These are phyloP conservation scores for Galaxea fascicularis DNA, from an alignment of 92 coral and sea anemone species.

Conservation along the genomic window DNA sequence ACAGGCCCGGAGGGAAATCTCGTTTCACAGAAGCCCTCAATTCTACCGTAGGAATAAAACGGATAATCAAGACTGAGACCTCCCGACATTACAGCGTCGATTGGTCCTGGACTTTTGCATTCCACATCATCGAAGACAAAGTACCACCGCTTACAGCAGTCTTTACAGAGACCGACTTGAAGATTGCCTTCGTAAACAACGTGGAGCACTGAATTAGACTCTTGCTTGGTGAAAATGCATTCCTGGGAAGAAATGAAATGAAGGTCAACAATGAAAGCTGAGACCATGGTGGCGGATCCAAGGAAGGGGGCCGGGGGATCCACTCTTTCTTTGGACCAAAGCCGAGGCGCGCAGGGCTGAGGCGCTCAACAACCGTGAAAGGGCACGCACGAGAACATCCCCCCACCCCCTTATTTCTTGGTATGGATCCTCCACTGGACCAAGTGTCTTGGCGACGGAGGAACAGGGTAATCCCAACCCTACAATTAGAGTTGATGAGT, in stretches of 20 bases:
- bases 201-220: slow-evolving; percentile 54
- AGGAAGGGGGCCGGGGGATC: too few relatives aligned
- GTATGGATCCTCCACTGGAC: too few relatives aligned
- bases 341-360: too few relatives aligned
- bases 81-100: slow-evolving; percentile 85
- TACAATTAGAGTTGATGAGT: too few relatives aligned
- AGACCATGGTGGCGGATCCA: too few relatives aligned
- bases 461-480: too few relatives aligned
- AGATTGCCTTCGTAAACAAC: slow-evolving; percentile 75
- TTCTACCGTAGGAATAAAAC: slow-evolving; percentile 72
- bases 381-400: too few relatives aligned
- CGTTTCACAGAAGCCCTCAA: slow-evolving; percentile 77
- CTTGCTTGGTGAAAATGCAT: slow-evolving; percentile 57
- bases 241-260: slow-evolving; percentile 37
- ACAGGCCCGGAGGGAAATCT: slow-evolving; percentile 61
- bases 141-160: slow-evolving; percentile 78
- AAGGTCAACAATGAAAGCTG: neutral
- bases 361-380: too few relatives aligned
- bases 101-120: slow-evolving; percentile 56
- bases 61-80: slow-evolving; percentile 77
- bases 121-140: slow-evolving; percentile 67
- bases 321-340: too few relatives aligned
- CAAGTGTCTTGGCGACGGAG: too few relatives aligned
- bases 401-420: too few relatives aligned
- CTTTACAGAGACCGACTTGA: slow-evolving; percentile 64